A percentile compares a stretch with the other conserved stretches of the same genome.
These are phyloP conservation scores for Octodonta nipae DNA, from an alignment of 2,888 invertebrate species.

Conservation along the genomic window DNA sequence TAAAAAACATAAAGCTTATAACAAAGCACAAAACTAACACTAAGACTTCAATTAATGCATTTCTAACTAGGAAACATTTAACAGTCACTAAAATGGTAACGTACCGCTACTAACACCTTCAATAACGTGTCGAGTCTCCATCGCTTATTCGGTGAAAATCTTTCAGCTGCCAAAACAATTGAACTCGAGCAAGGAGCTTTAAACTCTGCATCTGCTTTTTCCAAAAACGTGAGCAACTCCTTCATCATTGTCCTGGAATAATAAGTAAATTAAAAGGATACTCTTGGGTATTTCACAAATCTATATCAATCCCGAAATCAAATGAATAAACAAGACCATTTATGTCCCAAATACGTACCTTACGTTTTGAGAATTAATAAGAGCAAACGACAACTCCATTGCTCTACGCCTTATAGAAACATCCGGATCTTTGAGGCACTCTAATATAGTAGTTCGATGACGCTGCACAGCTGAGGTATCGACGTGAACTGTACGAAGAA, in stretches of 20 bases:
- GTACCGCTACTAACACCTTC: constrained; percentile 82
- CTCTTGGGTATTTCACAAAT: too few relatives aligned
- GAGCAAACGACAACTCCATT: constrained; percentile 95
- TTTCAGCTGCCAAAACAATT: constrained; percentile 88
- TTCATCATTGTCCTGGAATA: constrained; percentile 98
- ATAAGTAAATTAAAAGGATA: too few relatives aligned
- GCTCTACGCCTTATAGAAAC: constrained; percentile 93
- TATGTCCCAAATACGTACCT: too few relatives aligned
- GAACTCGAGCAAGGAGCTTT: constrained; percentile 94
- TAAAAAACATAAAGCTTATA: too few relatives aligned
- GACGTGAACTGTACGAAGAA: constrained; percentile 87
- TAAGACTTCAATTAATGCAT: too few relatives aligned
- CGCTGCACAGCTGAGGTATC: constrained; percentile 97
- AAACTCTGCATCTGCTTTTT: constrained; percentile 93
- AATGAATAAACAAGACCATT: too few relatives aligned
- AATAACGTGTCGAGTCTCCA: constrained; percentile 98
- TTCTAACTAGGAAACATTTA: too few relatives aligned
- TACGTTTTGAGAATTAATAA: constrained; percentile 92
- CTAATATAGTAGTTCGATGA: constrained; percentile 92
- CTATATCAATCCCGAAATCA: too few relatives aligned
- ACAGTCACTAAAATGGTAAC: too few relatives aligned
- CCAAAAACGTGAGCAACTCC: constrained; percentile 84
- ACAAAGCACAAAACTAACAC: too few relatives aligned
- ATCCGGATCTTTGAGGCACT: constrained; percentile 91
- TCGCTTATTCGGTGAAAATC: constrained; percentile 80